Evolutionary conservation across 2,888 invertebrate species (phyloP).

Genomic region (Hydropsyche betteni): DNA sequence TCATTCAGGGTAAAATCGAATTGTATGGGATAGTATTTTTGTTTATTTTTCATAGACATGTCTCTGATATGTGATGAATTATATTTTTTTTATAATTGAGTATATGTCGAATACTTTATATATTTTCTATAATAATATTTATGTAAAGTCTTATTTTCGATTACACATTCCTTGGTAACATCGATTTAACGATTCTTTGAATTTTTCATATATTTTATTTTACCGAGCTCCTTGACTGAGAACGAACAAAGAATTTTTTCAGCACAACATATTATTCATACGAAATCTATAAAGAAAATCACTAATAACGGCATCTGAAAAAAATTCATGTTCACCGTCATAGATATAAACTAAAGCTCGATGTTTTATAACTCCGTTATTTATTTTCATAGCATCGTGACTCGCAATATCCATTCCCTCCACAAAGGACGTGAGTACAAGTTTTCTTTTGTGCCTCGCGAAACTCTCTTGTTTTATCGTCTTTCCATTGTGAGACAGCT

Average conservation of each 20-base stretch:
- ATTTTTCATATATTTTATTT: too few relatives aligned
- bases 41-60: too few relatives aligned
- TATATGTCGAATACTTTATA: too few relatives aligned
- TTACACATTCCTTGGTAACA: too few relatives aligned
- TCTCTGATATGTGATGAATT: too few relatives aligned
- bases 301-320: not conserved
- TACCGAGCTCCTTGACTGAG: too few relatives aligned
- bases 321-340: not conserved
- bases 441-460: conserved; percentile 30
- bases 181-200: too few relatives aligned
- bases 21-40: too few relatives aligned
- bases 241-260: not conserved
- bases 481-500: conserved; percentile 14
- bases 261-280: not conserved
- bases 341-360: not conserved
- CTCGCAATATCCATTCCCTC: conserved; percentile 26
- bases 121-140: too few relatives aligned
- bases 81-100: too few relatives aligned
- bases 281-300: not conserved
- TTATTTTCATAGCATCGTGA: conserved; percentile 28
- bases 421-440: conserved; percentile 36
- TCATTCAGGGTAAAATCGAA: too few relatives aligned
- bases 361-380: not conserved
- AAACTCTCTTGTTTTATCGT: conserved; percentile 27
- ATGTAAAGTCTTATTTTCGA: too few relatives aligned